These are phyloP conservation scores for Calonectris borealis DNA, from an alignment of 2,113 vertebrate genomes.

Conservation along the genomic window DNA sequence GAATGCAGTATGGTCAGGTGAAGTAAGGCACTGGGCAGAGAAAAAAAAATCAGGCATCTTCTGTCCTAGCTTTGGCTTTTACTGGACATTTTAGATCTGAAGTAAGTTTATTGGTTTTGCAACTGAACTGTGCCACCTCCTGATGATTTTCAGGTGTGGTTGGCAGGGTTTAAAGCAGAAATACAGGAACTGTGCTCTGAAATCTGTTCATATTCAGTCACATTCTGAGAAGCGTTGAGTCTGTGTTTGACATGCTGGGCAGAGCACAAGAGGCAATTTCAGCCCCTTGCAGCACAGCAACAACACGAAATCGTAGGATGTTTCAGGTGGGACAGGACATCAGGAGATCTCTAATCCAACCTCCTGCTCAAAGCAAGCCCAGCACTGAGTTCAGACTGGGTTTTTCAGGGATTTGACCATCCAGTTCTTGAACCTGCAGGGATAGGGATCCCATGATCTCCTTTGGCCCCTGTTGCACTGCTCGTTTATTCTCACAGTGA, in stretches of 20 bases:
- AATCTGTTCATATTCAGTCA: background rate
- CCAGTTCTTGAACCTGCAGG: background rate
- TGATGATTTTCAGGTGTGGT: background rate
- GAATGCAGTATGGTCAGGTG: conserved; percentile 4
- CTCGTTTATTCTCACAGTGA: background rate
- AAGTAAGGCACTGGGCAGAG: background rate
- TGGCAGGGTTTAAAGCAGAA: background rate
- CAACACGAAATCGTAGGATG: fast-evolving
- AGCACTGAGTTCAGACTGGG: fast-evolving
- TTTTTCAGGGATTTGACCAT: background rate
- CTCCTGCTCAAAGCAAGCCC: background rate
- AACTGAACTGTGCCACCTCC: background rate
- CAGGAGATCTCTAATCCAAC: background rate
- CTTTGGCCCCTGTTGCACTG: background rate
- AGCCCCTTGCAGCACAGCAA: background rate
- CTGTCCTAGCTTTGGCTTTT: background rate
- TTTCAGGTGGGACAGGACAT: background rate
- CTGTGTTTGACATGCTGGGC: fast-evolving
- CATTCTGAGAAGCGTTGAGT: background rate
- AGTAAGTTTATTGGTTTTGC: background rate
- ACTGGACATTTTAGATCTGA: background rate
- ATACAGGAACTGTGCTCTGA: background rate
- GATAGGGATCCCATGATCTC: background rate
- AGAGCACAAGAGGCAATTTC: background rate
- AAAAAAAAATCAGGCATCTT: background rate